Evolutionary conservation across 2,113 vertebrate genomes (phyloP), one percentile per base, ranked within the genome.

Genomic region (Esox niger): DNA sequence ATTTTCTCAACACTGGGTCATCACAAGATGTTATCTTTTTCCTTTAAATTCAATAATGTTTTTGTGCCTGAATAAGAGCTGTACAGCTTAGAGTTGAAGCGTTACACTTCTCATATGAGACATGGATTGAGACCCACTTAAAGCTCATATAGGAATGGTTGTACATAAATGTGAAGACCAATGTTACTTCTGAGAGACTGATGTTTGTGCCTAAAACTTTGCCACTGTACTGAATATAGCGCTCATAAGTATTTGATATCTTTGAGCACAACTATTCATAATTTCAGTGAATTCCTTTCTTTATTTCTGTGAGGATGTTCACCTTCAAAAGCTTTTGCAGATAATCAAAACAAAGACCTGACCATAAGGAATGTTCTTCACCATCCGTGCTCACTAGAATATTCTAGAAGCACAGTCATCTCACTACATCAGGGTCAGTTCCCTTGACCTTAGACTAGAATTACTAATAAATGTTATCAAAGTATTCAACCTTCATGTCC

Each of bases 41-140:
- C 75, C 78, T 79, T 81, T 79, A 65, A 84, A 86, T 85, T 84
- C 80, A 88, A 86, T 87, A 84, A 87, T 78, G 76, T 75, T 64
- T 74, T 67, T 68, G 72, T 66, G 54, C 75, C 70, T 70, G 61
- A 73, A 79, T 69, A 66, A 81, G 75, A 82, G 79, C 75, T 20
- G 47, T n/a, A 79, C 74, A 2, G 47, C 76, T 85, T 72, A 55
- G 69, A 83, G 71, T 77, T 68, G 69, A 17, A 82, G 79, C 69
- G 49, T 80, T 43, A 4, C 13, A 15, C 17, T 43, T 4, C 38
- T 43, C 38, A 17, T 43, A 43, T 17, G 17, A 17, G 74, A 57
- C 62, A 6, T 47, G 15, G 64, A 21, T 29, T 64, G 76, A 72
- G 73, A 67, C 78, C 74, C 74, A 78, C 57, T 74, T 62, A 65